A percentile compares a stretch with the other conserved stretches of the same genome.
Conservation (phyloP, 2,888 invertebrate species). For the Dermolepida albohirtum region DNA sequence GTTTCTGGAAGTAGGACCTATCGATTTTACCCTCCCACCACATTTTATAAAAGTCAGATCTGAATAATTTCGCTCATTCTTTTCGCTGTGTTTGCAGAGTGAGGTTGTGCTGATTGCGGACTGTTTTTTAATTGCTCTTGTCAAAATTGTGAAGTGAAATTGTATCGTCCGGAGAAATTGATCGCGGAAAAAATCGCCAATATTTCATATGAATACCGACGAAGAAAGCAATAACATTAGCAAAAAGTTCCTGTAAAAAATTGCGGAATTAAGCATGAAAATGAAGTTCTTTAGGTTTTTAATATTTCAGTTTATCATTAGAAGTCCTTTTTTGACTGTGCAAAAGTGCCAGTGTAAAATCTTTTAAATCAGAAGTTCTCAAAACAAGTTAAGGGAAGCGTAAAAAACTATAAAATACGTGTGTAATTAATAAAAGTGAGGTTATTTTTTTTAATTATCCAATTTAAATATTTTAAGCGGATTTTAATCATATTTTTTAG, state of each 20-base stretch:
- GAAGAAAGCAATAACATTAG: neutral
- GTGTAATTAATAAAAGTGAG: constrained; percentile 28
- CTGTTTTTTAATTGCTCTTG: no score
- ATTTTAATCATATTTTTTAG: constrained; percentile 7
- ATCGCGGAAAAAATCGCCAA: neutral
- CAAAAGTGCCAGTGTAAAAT: constrained; percentile 32
- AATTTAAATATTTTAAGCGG: no score
- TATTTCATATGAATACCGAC: neutral
- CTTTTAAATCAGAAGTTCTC: constrained; percentile 28
- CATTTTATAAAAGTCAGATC: no score
- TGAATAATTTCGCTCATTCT: no score
- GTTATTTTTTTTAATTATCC: constrained; percentile 15
- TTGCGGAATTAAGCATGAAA: constrained; percentile 50
- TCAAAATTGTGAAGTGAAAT: no score
- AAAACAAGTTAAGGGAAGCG: neutral
- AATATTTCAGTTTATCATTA: constrained; percentile 62
- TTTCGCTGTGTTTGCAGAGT: no score
- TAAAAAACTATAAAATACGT: neutral
- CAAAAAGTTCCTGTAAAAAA: neutral
- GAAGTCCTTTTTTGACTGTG: constrained; percentile 60
- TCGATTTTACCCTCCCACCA: no score
- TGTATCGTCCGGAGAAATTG: no score
- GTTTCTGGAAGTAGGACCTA: no score
- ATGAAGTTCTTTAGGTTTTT: constrained; percentile 64
- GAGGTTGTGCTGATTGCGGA: no score